Evolutionary conservation across 2,797 vertebrate species (phyloP).

Genomic region (Pelobates cultripes): DNA sequence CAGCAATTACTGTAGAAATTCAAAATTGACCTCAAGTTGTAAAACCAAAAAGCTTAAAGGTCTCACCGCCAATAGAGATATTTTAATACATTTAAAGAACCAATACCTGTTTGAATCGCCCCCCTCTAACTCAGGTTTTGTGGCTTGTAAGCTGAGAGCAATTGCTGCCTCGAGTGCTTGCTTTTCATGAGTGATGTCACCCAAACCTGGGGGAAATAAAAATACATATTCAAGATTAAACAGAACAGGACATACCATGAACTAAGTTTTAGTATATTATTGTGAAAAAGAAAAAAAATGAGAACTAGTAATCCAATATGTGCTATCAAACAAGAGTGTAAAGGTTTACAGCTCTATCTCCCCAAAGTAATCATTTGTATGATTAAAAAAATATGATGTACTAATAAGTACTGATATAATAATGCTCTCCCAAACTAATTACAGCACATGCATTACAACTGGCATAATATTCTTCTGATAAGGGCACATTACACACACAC

Average conservation of each 20-base stretch:
- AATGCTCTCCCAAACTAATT: too few relatives aligned
- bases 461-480: too few relatives aligned
- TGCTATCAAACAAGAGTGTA: too few relatives aligned
- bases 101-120: conserved; percentile 79
- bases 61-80: not conserved
- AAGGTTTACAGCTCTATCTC: too few relatives aligned
- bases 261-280: not conserved
- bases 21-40: not conserved
- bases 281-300: too few relatives aligned
- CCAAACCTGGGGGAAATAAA: conserved; percentile 62
- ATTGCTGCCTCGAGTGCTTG: conserved; percentile 75
- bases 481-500: too few relatives aligned
- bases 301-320: not conserved
- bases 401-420: too few relatives aligned
- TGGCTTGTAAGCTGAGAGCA: conserved; percentile 75
- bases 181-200: conserved; percentile 62
- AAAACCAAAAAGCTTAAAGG: not conserved
- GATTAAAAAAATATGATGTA: too few relatives aligned
- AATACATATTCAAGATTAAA: not conserved
- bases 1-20: not conserved
- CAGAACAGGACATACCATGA: not conserved
- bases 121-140: conserved; percentile 72
- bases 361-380: too few relatives aligned
- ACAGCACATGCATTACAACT: too few relatives aligned
- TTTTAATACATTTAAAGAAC: not conserved